Evolutionary conservation across 2,113 vertebrate species (phyloP).

Genomic region (Lampris incognitus): DNA sequence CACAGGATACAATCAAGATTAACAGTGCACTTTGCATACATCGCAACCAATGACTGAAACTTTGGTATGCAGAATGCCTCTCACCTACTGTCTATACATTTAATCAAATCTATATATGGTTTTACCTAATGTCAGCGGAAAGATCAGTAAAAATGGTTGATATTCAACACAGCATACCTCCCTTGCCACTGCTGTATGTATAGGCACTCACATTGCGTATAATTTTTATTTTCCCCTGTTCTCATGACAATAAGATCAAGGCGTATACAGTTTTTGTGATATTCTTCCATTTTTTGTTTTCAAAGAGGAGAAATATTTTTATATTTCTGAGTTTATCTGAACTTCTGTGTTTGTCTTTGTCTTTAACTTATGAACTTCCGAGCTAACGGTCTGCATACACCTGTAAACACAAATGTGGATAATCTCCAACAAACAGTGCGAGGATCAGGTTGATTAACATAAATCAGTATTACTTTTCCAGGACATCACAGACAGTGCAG

Average conservation of each 20-base stretch:
- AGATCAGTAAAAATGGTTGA: constrained; percentile 58
- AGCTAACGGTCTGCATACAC: constrained; percentile 28
- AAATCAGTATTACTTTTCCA: constrained; percentile 20
- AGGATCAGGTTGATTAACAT: constrained; percentile 39
- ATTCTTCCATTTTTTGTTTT: constrained; percentile 38
- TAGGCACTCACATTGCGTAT: not conserved
- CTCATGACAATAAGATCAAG: constrained; percentile 29
- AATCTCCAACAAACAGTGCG: constrained; percentile 34
- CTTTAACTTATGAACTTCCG: constrained; percentile 36
- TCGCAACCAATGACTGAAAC: constrained; percentile 45
- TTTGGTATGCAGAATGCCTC: constrained; percentile 40
- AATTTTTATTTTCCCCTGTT: constrained; percentile 34
- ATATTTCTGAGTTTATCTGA: constrained; percentile 34
- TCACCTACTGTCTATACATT: constrained; percentile 56
- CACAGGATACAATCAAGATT: constrained; percentile 65
- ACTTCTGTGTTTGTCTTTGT: constrained; percentile 37
- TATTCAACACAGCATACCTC: constrained; percentile 42
- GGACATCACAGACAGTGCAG: constrained; percentile 19
- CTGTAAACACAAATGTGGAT: constrained; percentile 38
- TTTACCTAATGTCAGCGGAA: constrained; percentile 41
- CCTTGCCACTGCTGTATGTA: not conserved
- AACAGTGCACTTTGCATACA: constrained; percentile 37
- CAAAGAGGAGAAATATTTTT: constrained; percentile 30
- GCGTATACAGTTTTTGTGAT: constrained; percentile 26
- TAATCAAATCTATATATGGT: constrained; percentile 48